Conservation (phyloP, 2,797 vertebrate species). For the Meriones psammophilus region DNA sequence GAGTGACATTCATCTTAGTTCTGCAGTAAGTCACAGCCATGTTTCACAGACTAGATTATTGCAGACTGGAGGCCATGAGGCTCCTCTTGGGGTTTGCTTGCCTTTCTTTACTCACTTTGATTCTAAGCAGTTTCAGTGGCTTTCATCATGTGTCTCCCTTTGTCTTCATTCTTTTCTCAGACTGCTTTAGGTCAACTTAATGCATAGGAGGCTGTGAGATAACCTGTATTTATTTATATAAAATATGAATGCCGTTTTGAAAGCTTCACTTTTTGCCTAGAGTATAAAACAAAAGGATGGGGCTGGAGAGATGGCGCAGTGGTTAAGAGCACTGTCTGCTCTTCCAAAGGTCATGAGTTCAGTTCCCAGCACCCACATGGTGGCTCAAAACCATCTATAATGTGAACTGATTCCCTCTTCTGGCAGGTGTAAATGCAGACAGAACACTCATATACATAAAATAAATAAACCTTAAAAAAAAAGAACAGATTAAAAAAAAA, state of each 20-base stretch:
- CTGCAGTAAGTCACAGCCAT: rapidly evolving
- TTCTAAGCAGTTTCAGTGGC: neutral
- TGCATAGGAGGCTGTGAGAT: neutral
- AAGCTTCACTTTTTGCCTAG: neutral
- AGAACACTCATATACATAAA: no score
- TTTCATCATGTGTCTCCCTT: neutral
- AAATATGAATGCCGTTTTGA: slow-evolving; percentile 11
- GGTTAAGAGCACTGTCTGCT: no score
- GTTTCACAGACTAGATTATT: neutral
- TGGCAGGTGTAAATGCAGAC: no score
- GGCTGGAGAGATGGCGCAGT: no score
- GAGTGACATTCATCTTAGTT: neutral
- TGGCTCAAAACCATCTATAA: no score
- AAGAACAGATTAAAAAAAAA: no score
- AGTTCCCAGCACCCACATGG: no score
- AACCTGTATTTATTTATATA: neutral
- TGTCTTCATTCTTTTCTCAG: neutral
- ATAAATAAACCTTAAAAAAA: no score
- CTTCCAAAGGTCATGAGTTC: no score
- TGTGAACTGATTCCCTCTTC: no score
- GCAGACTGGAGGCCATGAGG: neutral
- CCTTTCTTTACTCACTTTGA: neutral
- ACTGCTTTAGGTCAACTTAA: neutral
- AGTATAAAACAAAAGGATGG: neutral
- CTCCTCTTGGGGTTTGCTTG: neutral